phyloP scores from a whole-genome alignment of 2,888 invertebrate species.

The Aspidiotus rigidus region DNA sequence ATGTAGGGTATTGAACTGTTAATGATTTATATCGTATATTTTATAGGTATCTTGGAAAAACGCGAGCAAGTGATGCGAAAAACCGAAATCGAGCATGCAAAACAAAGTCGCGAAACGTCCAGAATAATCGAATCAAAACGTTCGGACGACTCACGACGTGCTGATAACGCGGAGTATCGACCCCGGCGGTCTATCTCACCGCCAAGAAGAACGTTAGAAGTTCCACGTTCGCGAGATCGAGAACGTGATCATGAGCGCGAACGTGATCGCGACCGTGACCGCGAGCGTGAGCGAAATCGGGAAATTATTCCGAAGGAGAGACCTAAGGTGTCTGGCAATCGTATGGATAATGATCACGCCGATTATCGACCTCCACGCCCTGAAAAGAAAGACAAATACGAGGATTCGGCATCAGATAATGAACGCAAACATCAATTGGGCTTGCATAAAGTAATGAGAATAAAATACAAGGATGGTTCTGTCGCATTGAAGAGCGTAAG shows the following conservation, averaged over 20 bases:
- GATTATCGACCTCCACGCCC: not conserved
- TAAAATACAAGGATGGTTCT: slow-evolving; percentile 26
- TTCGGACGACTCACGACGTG: not conserved
- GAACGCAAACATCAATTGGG: not conserved
- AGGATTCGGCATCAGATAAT: not conserved
- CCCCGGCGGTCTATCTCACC: not conserved
- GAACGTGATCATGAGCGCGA: not conserved
- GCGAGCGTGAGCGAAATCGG: not conserved
- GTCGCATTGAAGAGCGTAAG: slow-evolving; percentile 28
- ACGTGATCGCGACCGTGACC: not conserved
- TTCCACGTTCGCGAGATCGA: not conserved
- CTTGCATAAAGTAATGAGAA: slow-evolving; percentile 27
- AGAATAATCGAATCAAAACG: not conserved
- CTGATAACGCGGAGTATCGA: not conserved
- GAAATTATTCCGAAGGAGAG: not conserved
- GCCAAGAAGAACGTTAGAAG: not conserved
- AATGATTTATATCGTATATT: too few relatives aligned
- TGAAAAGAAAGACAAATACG: not conserved
- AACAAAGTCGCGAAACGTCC: not conserved
- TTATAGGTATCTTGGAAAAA: slow-evolving; percentile 18
- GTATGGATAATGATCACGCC: not conserved
- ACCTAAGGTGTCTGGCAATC: not conserved
- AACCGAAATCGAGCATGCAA: not conserved
- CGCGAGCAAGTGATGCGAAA: slow-evolving; percentile 17
- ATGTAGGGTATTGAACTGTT: too few relatives aligned